Percentiles rank a stretch among this genome's conserved stretches.
Evolutionary conservation across 2,888 invertebrate species (phyloP).

Genomic region (Plebejus anna): DNA sequence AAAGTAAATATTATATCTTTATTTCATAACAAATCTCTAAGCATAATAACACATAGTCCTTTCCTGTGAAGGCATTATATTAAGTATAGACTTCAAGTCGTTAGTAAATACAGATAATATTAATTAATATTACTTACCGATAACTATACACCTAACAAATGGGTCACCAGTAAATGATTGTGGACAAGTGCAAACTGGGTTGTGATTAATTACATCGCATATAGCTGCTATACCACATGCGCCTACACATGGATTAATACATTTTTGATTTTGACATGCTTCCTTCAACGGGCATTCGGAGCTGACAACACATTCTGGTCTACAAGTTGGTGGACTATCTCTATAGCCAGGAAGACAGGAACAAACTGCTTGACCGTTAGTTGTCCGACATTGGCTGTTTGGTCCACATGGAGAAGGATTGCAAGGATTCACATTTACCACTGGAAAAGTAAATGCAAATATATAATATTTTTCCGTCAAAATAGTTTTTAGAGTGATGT

Average conservation of each 20-base stretch:
- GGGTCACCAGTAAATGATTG: constrained; percentile 88
- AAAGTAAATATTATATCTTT: too few relatives aligned
- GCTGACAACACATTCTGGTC: constrained; percentile 88
- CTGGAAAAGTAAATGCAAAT: constrained; percentile 48
- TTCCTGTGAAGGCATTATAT: too few relatives aligned
- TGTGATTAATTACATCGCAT: constrained; percentile 88
- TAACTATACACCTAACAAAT: constrained; percentile 83
- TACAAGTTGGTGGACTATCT: constrained; percentile 87
- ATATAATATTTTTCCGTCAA: not conserved
- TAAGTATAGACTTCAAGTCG: not conserved
- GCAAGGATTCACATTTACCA: constrained; percentile 80
- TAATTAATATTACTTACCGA: constrained; percentile 48
- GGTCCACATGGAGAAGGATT: constrained; percentile 89
- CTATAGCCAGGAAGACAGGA: constrained; percentile 85
- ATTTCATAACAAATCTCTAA: too few relatives aligned
- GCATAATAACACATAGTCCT: too few relatives aligned
- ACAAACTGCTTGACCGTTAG: constrained; percentile 85
- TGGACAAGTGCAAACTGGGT: constrained; percentile 87
- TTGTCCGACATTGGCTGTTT: constrained; percentile 86
- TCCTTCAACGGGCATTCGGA: constrained; percentile 85
- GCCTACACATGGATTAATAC: constrained; percentile 87
- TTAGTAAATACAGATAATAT: constrained; percentile 24
- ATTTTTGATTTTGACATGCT: constrained; percentile 87
- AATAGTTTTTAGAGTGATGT: not conserved
- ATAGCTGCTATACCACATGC: constrained; percentile 87